Percentiles rank a stretch among this genome's conserved stretches.
Conservation (phyloP, 2,888 invertebrate genomes). For the Nesidiocoris tenuis region DNA sequence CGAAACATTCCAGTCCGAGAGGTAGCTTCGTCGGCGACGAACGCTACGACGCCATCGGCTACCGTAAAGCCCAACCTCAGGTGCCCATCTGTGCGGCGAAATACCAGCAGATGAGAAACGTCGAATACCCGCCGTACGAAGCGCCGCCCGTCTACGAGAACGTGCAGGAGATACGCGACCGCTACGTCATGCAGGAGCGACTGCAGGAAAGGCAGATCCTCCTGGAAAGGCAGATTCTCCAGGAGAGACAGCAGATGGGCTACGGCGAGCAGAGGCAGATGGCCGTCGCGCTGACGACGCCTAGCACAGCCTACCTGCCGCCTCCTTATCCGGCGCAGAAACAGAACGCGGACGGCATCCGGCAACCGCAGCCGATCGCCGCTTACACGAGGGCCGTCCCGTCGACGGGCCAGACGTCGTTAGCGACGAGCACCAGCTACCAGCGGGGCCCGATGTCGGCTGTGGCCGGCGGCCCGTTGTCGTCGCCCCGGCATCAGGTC, state of each 20-base stretch:
- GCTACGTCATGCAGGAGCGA: constrained; percentile 57
- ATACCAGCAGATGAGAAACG: constrained; percentile 48
- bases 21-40: constrained; percentile 55
- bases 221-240: constrained; percentile 2
- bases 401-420: constrained; percentile 47
- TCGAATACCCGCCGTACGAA: constrained; percentile 57
- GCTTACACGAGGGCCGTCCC: constrained; percentile 38
- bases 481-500: constrained; percentile 43
- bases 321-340: constrained; percentile 47
- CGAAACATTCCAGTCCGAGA: constrained; percentile 57
- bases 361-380: constrained; percentile 41
- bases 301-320: constrained; percentile 46
- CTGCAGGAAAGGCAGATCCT: constrained; percentile 52
- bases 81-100: constrained; percentile 63
- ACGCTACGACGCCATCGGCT: constrained; percentile 59
- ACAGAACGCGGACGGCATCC: constrained; percentile 25
- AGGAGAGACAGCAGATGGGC: constrained; percentile 31
- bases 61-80: constrained; percentile 79
- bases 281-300: constrained; percentile 46
- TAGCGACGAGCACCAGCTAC: constrained; percentile 50
- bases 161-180: constrained; percentile 60
- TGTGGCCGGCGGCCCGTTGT: constrained; percentile 11
- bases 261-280: constrained; percentile 47
- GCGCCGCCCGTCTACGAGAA: constrained; percentile 65
- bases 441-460: constrained; percentile 47